Percentiles rank a stretch among this genome's conserved stretches.
phyloP scores from a whole-genome alignment of 23 tunicate genomes.

The Botrylloides violaceus region DNA sequence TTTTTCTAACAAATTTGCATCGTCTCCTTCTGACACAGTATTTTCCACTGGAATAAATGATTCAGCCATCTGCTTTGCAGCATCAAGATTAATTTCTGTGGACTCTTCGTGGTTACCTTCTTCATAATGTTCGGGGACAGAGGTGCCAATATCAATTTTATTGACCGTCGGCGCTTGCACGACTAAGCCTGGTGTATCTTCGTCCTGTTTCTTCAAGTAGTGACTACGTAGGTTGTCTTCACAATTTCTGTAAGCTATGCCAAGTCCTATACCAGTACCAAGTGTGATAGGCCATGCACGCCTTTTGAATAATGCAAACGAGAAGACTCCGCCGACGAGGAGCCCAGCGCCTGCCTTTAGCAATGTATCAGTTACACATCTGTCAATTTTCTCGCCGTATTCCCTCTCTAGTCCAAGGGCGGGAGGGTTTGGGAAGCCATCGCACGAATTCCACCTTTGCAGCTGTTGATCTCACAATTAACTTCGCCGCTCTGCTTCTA shows the following conservation, averaged over 20 bases:
- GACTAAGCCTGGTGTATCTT: not conserved
- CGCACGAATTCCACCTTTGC: not conserved
- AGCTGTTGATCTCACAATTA: too few species aligned
- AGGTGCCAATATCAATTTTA: not conserved
- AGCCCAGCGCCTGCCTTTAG: constrained; percentile 44
- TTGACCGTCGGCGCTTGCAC: not conserved
- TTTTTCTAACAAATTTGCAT: too few species aligned
- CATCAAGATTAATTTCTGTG: not conserved
- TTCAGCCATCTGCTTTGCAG: constrained; percentile 2
- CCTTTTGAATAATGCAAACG: constrained; percentile 35
- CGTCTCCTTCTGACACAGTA: not conserved
- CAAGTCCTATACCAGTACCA: constrained; percentile 87
- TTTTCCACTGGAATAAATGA: not conserved
- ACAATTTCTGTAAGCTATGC: constrained; percentile 64
- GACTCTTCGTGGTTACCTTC: constrained; percentile 1
- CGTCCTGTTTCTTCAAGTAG: constrained; percentile 16
- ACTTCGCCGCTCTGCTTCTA: too few species aligned
- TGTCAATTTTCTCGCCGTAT: constrained; percentile 69
- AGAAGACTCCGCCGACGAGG: constrained; percentile 41
- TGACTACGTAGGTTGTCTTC: constrained; percentile 49
- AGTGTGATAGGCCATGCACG: constrained; percentile 69
- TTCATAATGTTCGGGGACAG: not conserved
- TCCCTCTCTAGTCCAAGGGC: constrained; percentile 34
- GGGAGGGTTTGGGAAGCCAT: constrained; percentile 12
- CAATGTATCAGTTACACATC: constrained; percentile 43